A percentile compares a stretch with the other conserved stretches of the same genome.
phyloP scores from a whole-genome alignment of 1,140 invertebrate genomes.

The Drosophila pseudoananassae region DNA sequence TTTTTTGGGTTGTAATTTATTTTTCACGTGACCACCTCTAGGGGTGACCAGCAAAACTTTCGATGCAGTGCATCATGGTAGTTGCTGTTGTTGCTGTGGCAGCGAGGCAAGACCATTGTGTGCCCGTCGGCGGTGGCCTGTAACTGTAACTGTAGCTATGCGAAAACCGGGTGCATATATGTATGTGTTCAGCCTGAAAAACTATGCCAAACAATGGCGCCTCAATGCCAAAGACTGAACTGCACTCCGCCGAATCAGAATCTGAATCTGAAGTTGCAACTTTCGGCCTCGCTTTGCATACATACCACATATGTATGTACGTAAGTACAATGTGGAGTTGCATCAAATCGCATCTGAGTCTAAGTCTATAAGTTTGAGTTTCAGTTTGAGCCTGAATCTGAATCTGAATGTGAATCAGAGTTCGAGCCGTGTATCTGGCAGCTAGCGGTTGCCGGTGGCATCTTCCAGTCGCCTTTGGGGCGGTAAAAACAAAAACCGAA shows the following conservation, averaged over 20 bases:
- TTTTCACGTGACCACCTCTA: constrained; percentile 42
- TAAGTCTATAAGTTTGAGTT: not conserved
- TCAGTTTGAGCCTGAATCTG: not conserved
- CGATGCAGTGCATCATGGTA: constrained; percentile 52
- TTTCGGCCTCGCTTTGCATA: constrained; percentile 18
- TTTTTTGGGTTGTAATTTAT: not conserved
- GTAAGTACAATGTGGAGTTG: not conserved
- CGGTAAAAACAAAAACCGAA: constrained; percentile 53
- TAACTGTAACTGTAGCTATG: constrained; percentile 62
- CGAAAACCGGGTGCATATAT: constrained; percentile 62
- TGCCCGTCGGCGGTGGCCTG: constrained; percentile 62
- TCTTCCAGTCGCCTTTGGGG: not conserved
- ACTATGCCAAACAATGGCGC: constrained; percentile 80
- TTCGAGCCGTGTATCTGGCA: constrained; percentile 66
- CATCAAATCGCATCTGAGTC: not conserved
- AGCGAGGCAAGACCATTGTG: constrained; percentile 62
- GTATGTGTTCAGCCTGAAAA: constrained; percentile 36
- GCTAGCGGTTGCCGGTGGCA: constrained; percentile 49
- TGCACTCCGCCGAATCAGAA: constrained; percentile 13
- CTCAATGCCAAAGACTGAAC: constrained; percentile 59
- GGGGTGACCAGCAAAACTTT: constrained; percentile 42
- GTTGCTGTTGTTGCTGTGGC: constrained; percentile 54
- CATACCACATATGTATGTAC: not conserved
- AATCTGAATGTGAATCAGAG: not conserved
- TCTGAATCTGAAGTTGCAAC: constrained; percentile 33